These are phyloP conservation scores for Vanacampus margaritifer DNA, from an alignment of 2,113 vertebrate species.

Conservation along the genomic window DNA sequence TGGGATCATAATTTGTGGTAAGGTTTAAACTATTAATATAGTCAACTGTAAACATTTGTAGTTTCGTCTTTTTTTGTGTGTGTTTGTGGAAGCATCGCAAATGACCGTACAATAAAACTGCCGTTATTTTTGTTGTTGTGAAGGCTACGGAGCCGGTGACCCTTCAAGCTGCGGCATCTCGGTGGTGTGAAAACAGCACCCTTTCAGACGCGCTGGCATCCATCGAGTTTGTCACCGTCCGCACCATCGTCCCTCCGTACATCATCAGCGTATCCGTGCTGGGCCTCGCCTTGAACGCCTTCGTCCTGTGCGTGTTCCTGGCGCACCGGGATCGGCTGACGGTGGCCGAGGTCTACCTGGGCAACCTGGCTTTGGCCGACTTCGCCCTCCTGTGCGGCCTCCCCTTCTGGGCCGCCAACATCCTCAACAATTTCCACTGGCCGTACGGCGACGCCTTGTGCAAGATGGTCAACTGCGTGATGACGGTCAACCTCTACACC, in stretches of 20 bases:
- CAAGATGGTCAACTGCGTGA: slow-evolving; percentile 74
- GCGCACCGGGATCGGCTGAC: slow-evolving; percentile 79
- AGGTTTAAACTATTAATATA: too few relatives aligned
- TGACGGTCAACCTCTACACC: slow-evolving; percentile 80
- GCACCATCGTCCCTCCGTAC: slow-evolving; percentile 72
- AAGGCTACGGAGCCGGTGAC: slow-evolving; percentile 36
- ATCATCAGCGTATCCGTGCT: slow-evolving; percentile 79
- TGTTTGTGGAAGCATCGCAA: too few relatives aligned
- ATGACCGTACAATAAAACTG: background rate
- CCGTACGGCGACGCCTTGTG: slow-evolving; percentile 82
- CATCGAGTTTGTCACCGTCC: slow-evolving; percentile 61
- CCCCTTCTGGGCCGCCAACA: slow-evolving; percentile 88
- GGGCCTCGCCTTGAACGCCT: slow-evolving; percentile 79
- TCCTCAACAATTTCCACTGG: slow-evolving; percentile 79
- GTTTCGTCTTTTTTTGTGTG: too few relatives aligned
- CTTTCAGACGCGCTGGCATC: slow-evolving; percentile 11
- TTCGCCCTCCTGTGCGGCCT: slow-evolving; percentile 77
- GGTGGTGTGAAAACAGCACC: slow-evolving; percentile 44
- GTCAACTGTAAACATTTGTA: too few relatives aligned
- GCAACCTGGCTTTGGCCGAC: slow-evolving; percentile 84
- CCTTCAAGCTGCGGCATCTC: background rate
- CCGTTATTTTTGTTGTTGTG: background rate
- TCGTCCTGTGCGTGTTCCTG: slow-evolving; percentile 81
- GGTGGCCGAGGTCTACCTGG: slow-evolving; percentile 87
- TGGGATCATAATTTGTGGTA: background rate